Percentiles rank a stretch among this genome's conserved stretches.
Conservation (phyloP, 2,113 vertebrate species). For the Engraulis encrasicolus region DNA sequence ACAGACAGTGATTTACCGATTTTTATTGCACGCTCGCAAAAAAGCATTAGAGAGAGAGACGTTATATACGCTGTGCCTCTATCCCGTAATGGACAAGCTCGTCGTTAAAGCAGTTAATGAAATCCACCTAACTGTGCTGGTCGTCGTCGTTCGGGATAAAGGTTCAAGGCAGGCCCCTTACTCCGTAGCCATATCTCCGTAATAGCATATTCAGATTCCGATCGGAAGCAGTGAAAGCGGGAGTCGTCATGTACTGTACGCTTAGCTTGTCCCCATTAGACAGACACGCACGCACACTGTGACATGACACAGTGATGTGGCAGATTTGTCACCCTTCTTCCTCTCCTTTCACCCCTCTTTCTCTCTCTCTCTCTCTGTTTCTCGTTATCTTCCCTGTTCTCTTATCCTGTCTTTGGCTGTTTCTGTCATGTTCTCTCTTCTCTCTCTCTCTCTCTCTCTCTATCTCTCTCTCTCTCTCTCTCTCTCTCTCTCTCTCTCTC, state of each 20-base stretch:
- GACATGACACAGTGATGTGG: neutral
- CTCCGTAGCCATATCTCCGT: neutral
- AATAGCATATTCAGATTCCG: neutral
- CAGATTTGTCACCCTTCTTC: too few relatives aligned
- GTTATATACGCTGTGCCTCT: slow-evolving; percentile 24
- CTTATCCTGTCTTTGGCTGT: too few relatives aligned
- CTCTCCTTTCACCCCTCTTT: too few relatives aligned
- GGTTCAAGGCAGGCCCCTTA: neutral
- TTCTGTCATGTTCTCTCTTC: too few relatives aligned
- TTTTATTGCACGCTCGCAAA: slow-evolving; percentile 57
- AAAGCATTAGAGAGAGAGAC: slow-evolving; percentile 34
- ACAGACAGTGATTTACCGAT: slow-evolving; percentile 54
- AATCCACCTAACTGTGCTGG: slow-evolving; percentile 49
- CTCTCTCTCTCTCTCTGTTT: too few relatives aligned
- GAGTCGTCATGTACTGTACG: neutral
- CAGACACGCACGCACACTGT: too few relatives aligned
- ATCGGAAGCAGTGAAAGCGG: neutral
- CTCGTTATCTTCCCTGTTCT: too few relatives aligned
- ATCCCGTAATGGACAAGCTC: slow-evolving; percentile 37
- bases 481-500: too few relatives aligned
- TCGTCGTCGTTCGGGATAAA: slow-evolving; percentile 22
- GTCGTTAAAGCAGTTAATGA: slow-evolving; percentile 50
- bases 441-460: too few relatives aligned
- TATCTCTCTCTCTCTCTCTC: too few relatives aligned
- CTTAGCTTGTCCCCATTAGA: neutral